Evolutionary conservation across 2,888 invertebrate species (phyloP).

Genomic region (Parasteatoda lunata): DNA sequence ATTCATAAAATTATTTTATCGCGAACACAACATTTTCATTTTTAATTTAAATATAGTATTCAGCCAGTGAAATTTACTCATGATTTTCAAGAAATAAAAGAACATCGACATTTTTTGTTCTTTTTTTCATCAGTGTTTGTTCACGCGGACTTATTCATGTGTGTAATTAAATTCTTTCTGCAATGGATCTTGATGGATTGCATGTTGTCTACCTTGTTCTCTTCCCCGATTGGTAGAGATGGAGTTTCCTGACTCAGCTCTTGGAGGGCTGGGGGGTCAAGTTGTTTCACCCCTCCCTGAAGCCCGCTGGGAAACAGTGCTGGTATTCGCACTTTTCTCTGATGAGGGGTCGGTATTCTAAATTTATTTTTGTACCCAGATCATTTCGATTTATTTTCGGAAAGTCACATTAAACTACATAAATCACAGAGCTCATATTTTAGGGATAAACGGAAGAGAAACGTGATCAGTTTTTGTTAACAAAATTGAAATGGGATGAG

Average conservation of each 20-base stretch:
- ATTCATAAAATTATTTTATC: too few relatives aligned
- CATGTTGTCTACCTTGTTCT: conserved; percentile 35
- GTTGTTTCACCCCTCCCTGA: conserved; percentile 8
- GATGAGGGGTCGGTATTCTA: conserved; percentile 28
- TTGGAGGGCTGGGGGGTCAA: conserved; percentile 6
- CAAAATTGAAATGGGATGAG: too few relatives aligned
- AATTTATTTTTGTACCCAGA: conserved; percentile 2
- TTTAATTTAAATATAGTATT: background rate
- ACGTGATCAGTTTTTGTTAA: too few relatives aligned
- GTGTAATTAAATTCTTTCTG: conserved; percentile 70
- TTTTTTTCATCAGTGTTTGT: conserved; percentile 38
- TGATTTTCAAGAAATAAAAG: conserved; percentile 59
- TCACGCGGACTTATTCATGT: conserved; percentile 69
- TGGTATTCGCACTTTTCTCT: conserved; percentile 52
- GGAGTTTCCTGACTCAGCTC: conserved; percentile 53
- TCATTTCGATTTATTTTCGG: background rate
- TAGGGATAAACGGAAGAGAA: too few relatives aligned
- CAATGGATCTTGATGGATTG: conserved; percentile 64
- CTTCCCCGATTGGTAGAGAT: conserved; percentile 53
- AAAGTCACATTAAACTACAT: too few relatives aligned
- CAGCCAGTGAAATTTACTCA: background rate
- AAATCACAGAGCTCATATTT: too few relatives aligned
- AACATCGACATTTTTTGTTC: conserved; percentile 23
- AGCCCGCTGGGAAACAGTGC: conserved; percentile 45
- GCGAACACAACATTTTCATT: too few relatives aligned